Percentiles rank a stretch among this genome's conserved stretches.
These are phyloP conservation scores for Lepidocyrtoides sp. DNA, from an alignment of 2,888 invertebrate species.

Conservation along the genomic window DNA sequence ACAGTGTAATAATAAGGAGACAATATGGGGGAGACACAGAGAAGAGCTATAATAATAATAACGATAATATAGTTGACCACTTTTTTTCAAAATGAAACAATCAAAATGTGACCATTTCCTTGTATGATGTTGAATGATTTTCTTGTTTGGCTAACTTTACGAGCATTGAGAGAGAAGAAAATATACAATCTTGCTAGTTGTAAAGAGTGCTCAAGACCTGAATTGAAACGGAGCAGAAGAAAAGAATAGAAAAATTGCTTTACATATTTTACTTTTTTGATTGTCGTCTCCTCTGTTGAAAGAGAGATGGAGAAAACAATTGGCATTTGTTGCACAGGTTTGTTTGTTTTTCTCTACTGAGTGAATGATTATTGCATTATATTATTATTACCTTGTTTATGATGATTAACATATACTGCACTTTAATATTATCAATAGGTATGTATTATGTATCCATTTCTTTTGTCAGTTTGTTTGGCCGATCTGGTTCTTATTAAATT, in stretches of 20 bases:
- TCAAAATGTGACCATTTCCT: slow-evolving; percentile 77
- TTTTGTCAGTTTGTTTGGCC: slow-evolving; percentile 25
- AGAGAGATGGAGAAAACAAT: slow-evolving; percentile 3
- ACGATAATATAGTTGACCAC: slow-evolving; percentile 66
- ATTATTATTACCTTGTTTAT: too few species aligned
- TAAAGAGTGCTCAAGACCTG: background rate
- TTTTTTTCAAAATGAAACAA: slow-evolving; percentile 72
- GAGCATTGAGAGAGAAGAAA: slow-evolving; percentile 57
- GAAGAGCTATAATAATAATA: background rate
- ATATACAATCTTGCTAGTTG: slow-evolving; percentile 62
- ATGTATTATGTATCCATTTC: background rate
- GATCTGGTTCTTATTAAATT: slow-evolving; percentile 37
- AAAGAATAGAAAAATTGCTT: slow-evolving; percentile 17
- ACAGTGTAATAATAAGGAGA: background rate
- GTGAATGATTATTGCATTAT: slow-evolving; percentile 23
- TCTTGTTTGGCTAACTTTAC: slow-evolving; percentile 80
- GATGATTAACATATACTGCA: background rate
- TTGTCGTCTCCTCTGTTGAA: slow-evolving; percentile 9
- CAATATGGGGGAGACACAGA: slow-evolving; percentile 21
- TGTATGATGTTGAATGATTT: slow-evolving; percentile 77
- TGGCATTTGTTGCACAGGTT: slow-evolving; percentile 8
- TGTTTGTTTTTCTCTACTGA: background rate
- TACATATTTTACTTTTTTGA: slow-evolving; percentile 43
- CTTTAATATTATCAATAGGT: background rate
- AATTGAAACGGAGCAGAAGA: background rate